A percentile compares a stretch with the other conserved stretches of the same genome.
Conservation (phyloP, 2,888 invertebrate species). For the Macropis europaea region DNA sequence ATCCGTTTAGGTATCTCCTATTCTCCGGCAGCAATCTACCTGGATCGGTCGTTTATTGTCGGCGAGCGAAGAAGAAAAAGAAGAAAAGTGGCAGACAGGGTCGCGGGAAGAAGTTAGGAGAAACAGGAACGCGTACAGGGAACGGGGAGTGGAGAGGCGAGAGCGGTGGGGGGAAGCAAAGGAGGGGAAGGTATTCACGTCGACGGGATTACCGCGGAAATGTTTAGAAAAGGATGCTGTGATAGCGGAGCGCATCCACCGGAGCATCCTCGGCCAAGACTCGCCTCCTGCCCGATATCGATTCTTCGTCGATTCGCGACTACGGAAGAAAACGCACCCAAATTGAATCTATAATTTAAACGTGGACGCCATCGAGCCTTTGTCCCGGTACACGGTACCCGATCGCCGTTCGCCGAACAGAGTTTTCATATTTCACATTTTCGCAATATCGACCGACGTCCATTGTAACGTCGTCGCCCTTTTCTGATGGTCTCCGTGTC, state of each 20-base stretch:
- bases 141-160: no score
- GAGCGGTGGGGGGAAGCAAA: not conserved
- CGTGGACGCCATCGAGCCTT: not conserved
- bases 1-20: conserved; percentile 44
- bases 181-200: not conserved
- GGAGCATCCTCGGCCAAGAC: conserved; percentile 15
- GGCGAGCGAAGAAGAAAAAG: conserved; percentile 11
- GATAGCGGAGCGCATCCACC: conserved; percentile 38
- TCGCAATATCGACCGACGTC: no score
- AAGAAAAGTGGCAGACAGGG: conserved; percentile 10
- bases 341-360: conserved; percentile 14
- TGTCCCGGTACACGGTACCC: no score
- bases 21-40: conserved; percentile 36
- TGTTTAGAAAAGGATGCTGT: conserved; percentile 53
- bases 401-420: no score
- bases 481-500: no score
- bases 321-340: conserved; percentile 17
- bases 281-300: conserved; percentile 39
- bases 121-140: no score
- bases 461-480: no score
- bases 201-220: conserved; percentile 33
- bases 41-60: conserved; percentile 48
- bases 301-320: conserved; percentile 45
- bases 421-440: no score
- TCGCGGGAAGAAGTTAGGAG: not conserved